Evolutionary conservation across 2,797 vertebrate genomes (phyloP).

Genomic region (Sorex maritimensis): DNA sequence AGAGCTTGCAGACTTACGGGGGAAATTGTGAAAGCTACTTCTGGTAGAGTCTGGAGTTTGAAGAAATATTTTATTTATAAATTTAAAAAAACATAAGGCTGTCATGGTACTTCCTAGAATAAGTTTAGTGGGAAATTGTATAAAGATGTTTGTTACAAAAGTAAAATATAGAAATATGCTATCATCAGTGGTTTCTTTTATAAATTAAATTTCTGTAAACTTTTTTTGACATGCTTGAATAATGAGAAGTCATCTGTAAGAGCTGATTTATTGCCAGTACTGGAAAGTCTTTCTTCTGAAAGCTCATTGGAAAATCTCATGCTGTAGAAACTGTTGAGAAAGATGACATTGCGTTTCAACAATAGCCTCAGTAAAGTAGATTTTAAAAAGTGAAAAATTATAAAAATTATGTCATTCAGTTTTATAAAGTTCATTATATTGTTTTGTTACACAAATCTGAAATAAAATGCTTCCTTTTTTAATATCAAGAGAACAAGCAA

Average conservation of each 20-base stretch:
- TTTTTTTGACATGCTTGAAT: too few relatives aligned
- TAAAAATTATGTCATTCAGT: background rate
- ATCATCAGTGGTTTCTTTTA: background rate
- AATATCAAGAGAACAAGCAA: constrained; percentile 39
- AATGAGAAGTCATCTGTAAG: background rate
- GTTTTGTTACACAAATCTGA: constrained; percentile 4
- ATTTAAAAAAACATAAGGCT: background rate
- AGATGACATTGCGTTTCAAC: constrained; percentile 42
- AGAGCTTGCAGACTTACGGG: background rate
- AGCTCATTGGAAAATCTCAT: constrained; percentile 21
- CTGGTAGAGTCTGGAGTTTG: background rate
- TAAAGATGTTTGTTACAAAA: constrained; percentile 24
- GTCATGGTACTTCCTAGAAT: background rate
- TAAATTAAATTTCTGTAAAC: constrained; percentile 43
- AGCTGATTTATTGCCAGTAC: background rate
- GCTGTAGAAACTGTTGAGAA: constrained; percentile 48
- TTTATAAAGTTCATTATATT: background rate
- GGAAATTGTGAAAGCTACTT: background rate
- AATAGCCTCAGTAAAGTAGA: background rate
- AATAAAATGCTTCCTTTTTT: background rate
- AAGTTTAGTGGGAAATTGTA: background rate
- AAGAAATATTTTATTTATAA: background rate
- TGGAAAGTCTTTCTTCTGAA: background rate
- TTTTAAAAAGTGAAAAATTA: background rate
- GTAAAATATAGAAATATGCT: background rate